phyloP scores from a whole-genome alignment of 1,140 invertebrate species.

The Wiebesia pumilae region DNA sequence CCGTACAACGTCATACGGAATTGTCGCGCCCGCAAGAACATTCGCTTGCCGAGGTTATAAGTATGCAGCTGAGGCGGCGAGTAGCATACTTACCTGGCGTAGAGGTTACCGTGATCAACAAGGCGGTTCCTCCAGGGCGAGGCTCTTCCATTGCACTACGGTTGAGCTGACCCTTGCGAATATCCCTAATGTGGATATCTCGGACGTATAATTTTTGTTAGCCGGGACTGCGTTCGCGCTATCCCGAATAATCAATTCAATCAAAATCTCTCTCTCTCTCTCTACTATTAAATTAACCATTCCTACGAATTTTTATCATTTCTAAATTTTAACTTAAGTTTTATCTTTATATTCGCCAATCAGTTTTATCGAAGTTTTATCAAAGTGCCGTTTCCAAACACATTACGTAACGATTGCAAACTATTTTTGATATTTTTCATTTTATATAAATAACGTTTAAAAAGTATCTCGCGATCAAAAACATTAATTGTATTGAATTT shows the following conservation, averaged over 20 bases:
- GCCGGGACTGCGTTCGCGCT: slow-evolving; percentile 79
- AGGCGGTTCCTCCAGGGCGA: slow-evolving; percentile 82
- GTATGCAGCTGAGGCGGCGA: neutral
- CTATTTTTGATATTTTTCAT: too few species aligned
- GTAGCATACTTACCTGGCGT: slow-evolving; percentile 80
- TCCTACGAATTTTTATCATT: too few species aligned
- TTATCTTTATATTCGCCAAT: too few species aligned
- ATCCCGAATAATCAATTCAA: slow-evolving; percentile 60
- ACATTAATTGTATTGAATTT: too few species aligned
- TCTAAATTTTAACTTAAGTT: too few species aligned
- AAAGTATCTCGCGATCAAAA: too few species aligned
- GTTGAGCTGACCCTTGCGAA: slow-evolving; percentile 83
- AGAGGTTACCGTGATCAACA: slow-evolving; percentile 80
- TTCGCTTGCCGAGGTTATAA: neutral
- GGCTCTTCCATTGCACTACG: slow-evolving; percentile 83
- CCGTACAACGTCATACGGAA: neutral
- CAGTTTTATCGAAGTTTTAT: too few species aligned
- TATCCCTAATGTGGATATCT: slow-evolving; percentile 83
- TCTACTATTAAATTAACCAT: too few species aligned
- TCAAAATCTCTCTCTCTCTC: neutral
- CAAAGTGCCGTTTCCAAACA: too few species aligned
- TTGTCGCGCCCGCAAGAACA: neutral
- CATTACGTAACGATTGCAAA: too few species aligned
- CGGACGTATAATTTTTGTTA: slow-evolving; percentile 83
- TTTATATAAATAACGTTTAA: too few species aligned